Percentiles rank a stretch among this genome's conserved stretches.
phyloP scores from a whole-genome alignment of 2,888 invertebrate species.

The Chirona hameri region DNA sequence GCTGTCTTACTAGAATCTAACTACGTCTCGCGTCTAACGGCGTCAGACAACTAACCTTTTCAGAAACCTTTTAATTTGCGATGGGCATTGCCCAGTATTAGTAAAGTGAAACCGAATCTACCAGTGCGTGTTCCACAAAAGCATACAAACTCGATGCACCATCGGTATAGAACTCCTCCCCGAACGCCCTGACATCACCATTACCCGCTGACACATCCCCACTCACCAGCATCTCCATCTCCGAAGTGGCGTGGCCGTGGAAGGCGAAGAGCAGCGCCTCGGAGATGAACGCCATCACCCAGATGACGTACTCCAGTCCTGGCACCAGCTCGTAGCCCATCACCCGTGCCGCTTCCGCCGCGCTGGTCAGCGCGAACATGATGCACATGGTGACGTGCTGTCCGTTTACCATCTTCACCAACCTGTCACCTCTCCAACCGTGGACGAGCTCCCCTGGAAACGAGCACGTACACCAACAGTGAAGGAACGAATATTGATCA shows the following conservation, averaged over 20 bases:
- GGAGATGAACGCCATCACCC: constrained; percentile 48
- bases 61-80: too few species aligned
- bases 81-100: too few species aligned
- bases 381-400: constrained; percentile 50
- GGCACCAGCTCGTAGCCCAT: constrained; percentile 43
- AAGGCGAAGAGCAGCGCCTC: constrained; percentile 52
- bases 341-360: neutral
- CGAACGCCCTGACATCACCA: too few species aligned
- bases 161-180: too few species aligned
- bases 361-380: constrained; percentile 44
- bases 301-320: constrained; percentile 48
- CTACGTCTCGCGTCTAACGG: too few species aligned
- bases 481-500: too few species aligned
- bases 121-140: too few species aligned
- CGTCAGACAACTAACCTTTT: too few species aligned
- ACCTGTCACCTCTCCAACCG: constrained; percentile 42
- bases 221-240: constrained; percentile 45
- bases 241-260: constrained; percentile 51
- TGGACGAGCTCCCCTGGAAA: constrained; percentile 42
- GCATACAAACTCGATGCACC: too few species aligned
- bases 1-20: too few species aligned
- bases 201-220: neutral
- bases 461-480: too few species aligned
- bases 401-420: constrained; percentile 46
- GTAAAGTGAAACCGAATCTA: too few species aligned